Conservation (phyloP, 2,113 vertebrate genomes). For the Daphoenositta chrysoptera region DNA sequence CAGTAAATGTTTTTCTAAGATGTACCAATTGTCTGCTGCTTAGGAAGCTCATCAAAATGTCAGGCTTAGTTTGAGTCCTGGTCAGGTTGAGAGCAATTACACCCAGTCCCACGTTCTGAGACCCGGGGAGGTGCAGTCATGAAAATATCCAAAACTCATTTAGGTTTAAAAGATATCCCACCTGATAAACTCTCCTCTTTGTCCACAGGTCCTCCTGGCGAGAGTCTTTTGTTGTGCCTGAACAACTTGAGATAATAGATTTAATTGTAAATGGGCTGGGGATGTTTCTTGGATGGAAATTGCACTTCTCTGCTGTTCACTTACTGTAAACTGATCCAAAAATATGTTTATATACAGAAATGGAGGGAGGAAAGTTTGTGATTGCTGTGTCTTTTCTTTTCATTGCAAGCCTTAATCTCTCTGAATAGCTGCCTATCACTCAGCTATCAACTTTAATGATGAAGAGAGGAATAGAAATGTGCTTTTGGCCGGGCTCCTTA, state of each 20-base stretch:
- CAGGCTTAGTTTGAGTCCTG: neutral
- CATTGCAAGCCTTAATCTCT: neutral
- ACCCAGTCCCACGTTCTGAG: neutral
- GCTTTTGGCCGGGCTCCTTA: conserved; percentile 15
- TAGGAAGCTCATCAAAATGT: conserved; percentile 25
- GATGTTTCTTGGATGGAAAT: neutral
- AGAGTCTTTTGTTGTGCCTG: neutral
- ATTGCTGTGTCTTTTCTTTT: neutral
- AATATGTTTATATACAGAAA: neutral
- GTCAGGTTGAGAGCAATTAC: neutral
- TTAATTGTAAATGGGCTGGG: neutral
- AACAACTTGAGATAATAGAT: neutral
- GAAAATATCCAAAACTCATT: neutral
- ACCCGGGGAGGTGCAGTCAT: neutral
- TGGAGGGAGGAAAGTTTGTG: neutral
- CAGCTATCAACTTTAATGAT: conserved; percentile 42
- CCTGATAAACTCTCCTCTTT: neutral
- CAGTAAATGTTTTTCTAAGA: conserved; percentile 21
- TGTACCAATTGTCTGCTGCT: neutral
- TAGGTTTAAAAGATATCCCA: neutral
- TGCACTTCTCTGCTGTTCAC: neutral
- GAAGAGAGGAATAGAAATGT: conserved; percentile 27
- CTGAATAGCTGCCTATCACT: conserved; percentile 32
- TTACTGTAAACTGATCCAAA: neutral
- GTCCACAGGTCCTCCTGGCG: neutral